These are phyloP conservation scores for Eriosoma lanigerum DNA, from an alignment of 1,140 invertebrate species.

Conservation along the genomic window DNA sequence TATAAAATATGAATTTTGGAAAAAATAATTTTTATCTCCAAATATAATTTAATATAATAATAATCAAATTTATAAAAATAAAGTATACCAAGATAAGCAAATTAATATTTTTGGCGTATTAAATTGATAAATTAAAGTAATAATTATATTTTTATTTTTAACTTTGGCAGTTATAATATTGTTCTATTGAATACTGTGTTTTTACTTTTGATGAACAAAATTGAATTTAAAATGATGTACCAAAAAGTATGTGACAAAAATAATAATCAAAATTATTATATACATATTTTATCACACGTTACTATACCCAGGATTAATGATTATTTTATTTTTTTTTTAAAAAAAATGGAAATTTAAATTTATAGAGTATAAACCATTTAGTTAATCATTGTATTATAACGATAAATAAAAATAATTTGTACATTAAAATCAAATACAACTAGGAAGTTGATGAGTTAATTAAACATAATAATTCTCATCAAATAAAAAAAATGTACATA, in stretches of 20 bases:
- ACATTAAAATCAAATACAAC: neutral
- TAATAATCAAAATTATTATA: neutral
- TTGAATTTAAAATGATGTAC: conserved; percentile 29
- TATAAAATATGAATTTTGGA: too few relatives aligned
- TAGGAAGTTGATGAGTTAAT: too few relatives aligned
- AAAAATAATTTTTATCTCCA: too few relatives aligned
- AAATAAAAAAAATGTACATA: too few relatives aligned
- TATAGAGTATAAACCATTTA: neutral
- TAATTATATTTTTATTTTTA: neutral
- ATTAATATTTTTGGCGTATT: neutral
- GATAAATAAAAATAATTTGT: neutral
- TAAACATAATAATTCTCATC: too few relatives aligned
- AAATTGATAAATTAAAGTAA: neutral
- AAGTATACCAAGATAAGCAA: neutral
- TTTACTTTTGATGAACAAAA: conserved; percentile 24
- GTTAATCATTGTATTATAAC: neutral
- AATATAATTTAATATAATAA: too few relatives aligned
- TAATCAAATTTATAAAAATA: neutral
- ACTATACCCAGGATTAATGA: neutral
- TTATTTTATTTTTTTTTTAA: neutral
- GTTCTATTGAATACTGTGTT: too few relatives aligned
- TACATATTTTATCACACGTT: neutral
- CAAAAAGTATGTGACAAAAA: neutral
- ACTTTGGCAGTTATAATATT: too few relatives aligned
- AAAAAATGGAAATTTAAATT: conserved; percentile 19